Evolutionary conservation across 2,888 invertebrate genomes (phyloP).

Genomic region (Incurvaria masculella): DNA sequence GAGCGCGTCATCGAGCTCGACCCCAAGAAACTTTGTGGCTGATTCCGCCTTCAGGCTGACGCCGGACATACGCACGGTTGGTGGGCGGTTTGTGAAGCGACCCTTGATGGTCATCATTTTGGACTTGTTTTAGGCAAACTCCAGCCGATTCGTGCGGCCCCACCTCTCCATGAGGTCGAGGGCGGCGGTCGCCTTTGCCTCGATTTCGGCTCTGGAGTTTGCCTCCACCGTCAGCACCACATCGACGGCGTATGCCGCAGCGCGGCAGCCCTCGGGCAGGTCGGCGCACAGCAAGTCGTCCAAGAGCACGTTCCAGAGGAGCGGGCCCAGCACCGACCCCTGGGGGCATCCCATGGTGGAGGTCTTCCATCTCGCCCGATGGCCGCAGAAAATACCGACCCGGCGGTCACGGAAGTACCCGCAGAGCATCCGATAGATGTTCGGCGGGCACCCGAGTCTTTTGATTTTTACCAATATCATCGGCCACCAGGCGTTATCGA

Average conservation of each 20-base stretch:
- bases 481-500: constrained; percentile 25
- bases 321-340: background rate
- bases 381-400: background rate
- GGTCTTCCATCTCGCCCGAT: background rate
- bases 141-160: constrained; percentile 14
- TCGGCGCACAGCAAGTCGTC: background rate
- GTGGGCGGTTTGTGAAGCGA: background rate
- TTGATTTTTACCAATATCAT: constrained; percentile 21
- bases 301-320: background rate
- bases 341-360: constrained; percentile 3
- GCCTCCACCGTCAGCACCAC: background rate
- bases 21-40: constrained; percentile 10
- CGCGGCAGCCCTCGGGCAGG: background rate
- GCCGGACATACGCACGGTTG: background rate
- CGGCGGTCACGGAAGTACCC: constrained; percentile 7
- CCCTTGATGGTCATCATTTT: constrained; percentile 13
- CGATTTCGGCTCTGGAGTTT: background rate
- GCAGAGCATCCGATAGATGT: constrained; percentile 6
- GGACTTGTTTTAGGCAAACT: constrained; percentile 17
- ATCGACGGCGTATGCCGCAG: background rate
- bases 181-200: background rate
- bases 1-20: constrained; percentile 13
- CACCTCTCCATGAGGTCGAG: constrained; percentile 9
- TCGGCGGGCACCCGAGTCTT: constrained; percentile 11
- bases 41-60: background rate